Evolutionary conservation across 1,140 invertebrate genomes (phyloP).

Genomic region (Ceratitis capitata): DNA sequence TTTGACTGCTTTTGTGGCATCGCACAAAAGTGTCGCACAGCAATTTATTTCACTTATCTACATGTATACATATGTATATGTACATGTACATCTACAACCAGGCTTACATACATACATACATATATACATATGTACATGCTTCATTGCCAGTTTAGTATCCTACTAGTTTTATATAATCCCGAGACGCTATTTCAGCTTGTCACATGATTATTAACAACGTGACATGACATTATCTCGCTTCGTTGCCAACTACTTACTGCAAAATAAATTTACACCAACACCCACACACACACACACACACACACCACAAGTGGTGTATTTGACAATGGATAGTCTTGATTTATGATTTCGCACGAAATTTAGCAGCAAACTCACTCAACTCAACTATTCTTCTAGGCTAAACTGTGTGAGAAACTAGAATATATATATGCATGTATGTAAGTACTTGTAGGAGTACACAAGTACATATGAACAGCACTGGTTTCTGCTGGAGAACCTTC

Average conservation of each 20-base stretch:
- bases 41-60: slow-evolving; percentile 16
- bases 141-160: too few species aligned
- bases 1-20: slow-evolving; percentile 2
- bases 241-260: not conserved
- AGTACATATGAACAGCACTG: too few species aligned
- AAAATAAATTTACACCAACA: not conserved
- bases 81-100: not conserved
- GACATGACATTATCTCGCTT: slow-evolving; percentile 18
- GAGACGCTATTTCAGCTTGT: not conserved
- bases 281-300: not conserved
- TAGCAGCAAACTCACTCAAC: not conserved
- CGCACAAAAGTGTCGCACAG: not conserved
- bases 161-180: not conserved
- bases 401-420: too few species aligned
- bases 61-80: not conserved
- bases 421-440: not conserved
- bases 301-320: not conserved
- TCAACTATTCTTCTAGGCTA: not conserved
- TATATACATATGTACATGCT: not conserved
- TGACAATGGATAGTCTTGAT: not conserved
- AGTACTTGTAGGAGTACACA: not conserved
- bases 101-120: not conserved
- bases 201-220: slow-evolving; percentile 34
- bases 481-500: too few species aligned
- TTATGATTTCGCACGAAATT: slow-evolving; percentile 33